phyloP scores from a whole-genome alignment of 2,113 vertebrate species.

The Tragelaphus scriptus region DNA sequence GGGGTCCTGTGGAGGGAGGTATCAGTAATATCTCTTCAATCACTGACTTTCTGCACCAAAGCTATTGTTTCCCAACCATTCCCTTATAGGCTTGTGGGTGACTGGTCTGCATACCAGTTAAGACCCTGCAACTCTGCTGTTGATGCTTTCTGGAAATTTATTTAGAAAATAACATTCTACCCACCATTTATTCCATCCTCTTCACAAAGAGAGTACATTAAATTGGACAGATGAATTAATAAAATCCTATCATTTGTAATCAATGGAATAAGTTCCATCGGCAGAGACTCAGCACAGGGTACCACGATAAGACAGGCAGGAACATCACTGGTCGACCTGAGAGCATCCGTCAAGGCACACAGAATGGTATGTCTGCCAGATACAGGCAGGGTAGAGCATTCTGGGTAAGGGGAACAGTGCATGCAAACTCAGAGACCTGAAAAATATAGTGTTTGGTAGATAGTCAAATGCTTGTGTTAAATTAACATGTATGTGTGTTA shows the following conservation, averaged over 20 bases:
- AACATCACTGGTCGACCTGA: not conserved
- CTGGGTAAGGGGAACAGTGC: not conserved
- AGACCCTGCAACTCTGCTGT: not conserved
- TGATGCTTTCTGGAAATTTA: not conserved
- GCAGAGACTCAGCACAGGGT: not conserved
- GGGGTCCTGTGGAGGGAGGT: not conserved
- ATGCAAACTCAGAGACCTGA: not conserved
- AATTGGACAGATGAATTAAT: not conserved
- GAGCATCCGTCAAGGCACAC: not conserved
- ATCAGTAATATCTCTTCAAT: not conserved
- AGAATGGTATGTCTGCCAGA: not conserved
- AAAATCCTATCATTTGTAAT: not conserved
- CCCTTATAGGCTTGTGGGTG: not conserved
- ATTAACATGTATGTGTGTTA: not conserved
- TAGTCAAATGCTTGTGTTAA: not conserved
- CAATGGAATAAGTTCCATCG: not conserved
- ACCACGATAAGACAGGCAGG: not conserved
- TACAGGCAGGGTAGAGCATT: not conserved
- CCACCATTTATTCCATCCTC: not conserved
- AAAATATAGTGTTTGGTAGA: not conserved
- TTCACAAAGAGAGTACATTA: not conserved
- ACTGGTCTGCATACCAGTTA: not conserved
- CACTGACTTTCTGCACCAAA: not conserved
- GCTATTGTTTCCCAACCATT: not conserved
- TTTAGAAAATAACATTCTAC: not conserved